phyloP scores from a whole-genome alignment of 2,888 invertebrate species.

The Drosophila seclusa region DNA sequence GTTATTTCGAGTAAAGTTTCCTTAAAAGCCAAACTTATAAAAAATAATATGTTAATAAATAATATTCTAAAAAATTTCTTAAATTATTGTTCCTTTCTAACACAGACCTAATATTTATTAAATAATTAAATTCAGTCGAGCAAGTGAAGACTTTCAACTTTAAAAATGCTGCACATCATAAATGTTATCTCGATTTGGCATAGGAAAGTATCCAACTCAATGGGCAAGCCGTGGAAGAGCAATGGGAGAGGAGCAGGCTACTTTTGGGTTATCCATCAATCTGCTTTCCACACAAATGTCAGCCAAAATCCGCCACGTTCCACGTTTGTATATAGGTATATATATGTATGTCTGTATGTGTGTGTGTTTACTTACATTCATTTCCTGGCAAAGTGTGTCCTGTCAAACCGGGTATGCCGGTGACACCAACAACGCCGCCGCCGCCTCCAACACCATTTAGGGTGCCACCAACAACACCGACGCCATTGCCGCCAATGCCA shows the following conservation, averaged over 20 bases:
- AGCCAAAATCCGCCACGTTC: slow-evolving; percentile 4
- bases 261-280: slow-evolving; percentile 34
- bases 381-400: slow-evolving; percentile 90
- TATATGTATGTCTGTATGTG: slow-evolving; percentile 9
- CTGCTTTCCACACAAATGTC: slow-evolving; percentile 4
- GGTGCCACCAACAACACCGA: slow-evolving; percentile 39
- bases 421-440: slow-evolving; percentile 58
- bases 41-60: not conserved
- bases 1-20: not conserved
- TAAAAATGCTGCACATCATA: not conserved
- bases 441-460: slow-evolving; percentile 43
- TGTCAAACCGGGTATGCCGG: slow-evolving; percentile 86
- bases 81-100: too few species aligned
- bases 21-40: not conserved
- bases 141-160: not conserved
- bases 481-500: slow-evolving; percentile 48
- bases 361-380: slow-evolving; percentile 89
- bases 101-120: too few species aligned
- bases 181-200: not conserved
- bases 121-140: not conserved
- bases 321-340: slow-evolving; percentile 4
- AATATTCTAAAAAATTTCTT: not conserved
- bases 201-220: not conserved
- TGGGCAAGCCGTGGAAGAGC: not conserved
- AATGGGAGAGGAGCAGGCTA: not conserved